These are phyloP conservation scores for Pogonomyrmex barbatus DNA, from an alignment of 1,140 invertebrate genomes.

Conservation along the genomic window DNA sequence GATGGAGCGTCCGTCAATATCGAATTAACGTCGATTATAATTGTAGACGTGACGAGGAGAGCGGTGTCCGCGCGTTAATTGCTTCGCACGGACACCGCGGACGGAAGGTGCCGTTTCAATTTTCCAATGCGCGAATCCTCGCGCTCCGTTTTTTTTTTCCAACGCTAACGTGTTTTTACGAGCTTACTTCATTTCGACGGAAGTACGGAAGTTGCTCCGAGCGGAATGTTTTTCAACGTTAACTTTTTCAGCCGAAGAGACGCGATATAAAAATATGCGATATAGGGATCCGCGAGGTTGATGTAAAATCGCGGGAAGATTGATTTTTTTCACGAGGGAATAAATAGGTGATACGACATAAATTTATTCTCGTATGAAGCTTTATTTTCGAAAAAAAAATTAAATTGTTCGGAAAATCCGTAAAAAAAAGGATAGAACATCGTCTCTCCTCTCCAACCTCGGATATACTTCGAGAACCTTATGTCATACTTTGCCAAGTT, in stretches of 20 bases:
- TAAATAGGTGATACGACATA: background rate
- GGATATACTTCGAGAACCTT: conserved; percentile 18
- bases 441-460: conserved; percentile 2
- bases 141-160: conserved; percentile 5
- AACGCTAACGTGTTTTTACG: conserved; percentile 13
- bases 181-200: conserved; percentile 11
- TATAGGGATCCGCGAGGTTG: background rate
- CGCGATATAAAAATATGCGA: conserved; percentile 27
- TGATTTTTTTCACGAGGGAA: conserved; percentile 9
- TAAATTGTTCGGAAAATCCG: conserved; percentile 30
- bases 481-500: conserved; percentile 1
- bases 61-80: conserved; percentile 29
- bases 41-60: conserved; percentile 29
- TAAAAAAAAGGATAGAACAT: background rate
- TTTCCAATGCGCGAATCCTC: conserved; percentile 9
- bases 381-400: conserved; percentile 38
- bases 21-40: conserved; percentile 63
- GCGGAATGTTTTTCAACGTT: conserved; percentile 21
- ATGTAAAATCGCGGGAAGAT: background rate
- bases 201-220: background rate
- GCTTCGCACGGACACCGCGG: conserved; percentile 20
- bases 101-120: conserved; percentile 39
- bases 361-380: background rate
- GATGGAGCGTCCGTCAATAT: conserved; percentile 55
- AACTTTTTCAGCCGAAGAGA: background rate